Evolutionary conservation across 2,113 vertebrate species (phyloP).

Genomic region (Ceyx margarethae): DNA sequence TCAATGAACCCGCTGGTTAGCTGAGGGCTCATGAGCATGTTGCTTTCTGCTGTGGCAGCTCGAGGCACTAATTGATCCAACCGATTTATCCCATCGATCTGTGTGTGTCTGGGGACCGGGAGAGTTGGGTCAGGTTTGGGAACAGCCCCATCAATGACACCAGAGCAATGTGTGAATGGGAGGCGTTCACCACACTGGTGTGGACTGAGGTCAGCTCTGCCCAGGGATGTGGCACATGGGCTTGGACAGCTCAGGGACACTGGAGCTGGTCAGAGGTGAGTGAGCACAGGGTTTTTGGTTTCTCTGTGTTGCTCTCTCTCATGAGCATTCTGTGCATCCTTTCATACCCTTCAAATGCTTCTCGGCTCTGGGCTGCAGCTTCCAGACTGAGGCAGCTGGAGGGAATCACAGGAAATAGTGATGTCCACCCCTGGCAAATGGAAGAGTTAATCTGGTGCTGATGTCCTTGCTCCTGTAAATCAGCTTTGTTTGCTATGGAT

Average conservation of each 20-base stretch:
- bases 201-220: not conserved
- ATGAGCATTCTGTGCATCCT: not conserved
- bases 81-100: not conserved
- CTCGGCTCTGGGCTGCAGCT: not conserved
- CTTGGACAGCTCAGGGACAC: accelerated
- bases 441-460: not conserved
- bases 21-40: accelerated
- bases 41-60: not conserved
- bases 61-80: not conserved
- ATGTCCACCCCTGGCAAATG: not conserved
- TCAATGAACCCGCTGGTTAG: accelerated
- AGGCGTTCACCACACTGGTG: accelerated
- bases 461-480: not conserved
- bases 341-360: not conserved
- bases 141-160: not conserved
- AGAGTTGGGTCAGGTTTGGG: not conserved
- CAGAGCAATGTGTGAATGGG: accelerated
- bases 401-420: accelerated
- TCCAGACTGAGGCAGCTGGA: not conserved
- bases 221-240: not conserved
- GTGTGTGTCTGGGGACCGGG: not conserved
- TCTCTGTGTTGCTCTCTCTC: not conserved
- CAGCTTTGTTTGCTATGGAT: not conserved
- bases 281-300: accelerated
- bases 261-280: not conserved